Evolutionary conservation across 2,797 vertebrate genomes (phyloP), one percentile per base, ranked within the genome.

Genomic region (Lepus townsendii): DNA sequence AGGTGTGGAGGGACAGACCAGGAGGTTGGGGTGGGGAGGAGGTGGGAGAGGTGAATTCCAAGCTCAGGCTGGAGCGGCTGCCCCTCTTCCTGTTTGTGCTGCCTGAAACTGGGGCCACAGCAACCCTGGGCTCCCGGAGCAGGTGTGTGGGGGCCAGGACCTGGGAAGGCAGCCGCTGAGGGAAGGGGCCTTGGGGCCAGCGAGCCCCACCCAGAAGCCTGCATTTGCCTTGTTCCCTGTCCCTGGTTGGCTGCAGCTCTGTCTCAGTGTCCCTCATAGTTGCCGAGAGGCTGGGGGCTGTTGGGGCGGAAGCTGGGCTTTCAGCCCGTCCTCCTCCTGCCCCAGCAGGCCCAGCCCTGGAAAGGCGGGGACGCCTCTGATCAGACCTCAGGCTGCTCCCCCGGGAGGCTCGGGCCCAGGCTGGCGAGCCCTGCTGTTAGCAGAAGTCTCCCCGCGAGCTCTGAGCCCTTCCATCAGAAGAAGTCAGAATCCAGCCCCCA

Each of bases 151-250:
- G 20, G 9, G 27, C 30, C 80, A 57, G 76, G n/a, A 57, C 79
- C 93, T 72, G 52, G n/a, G n/a, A 89, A 83, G 63, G 54, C 76
- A 38, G 54, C 38, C 19, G 17, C 88, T 78, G 47, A 93, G 76
- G 80, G n/a, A 83, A 60, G 68, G 27, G 32, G 57, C 47, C 54
- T 57, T 52, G 14, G 42, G 68, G 75, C 54, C 68, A 9, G 1
- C 42, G 20, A 66, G 65, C 85, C 90, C 32, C 62, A n/a, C 80
- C 68, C 32, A 20, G 10, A 60, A 92, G n/a, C 13, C 14, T 35
- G 22, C 13, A 35, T 30, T 68, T 32, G 63, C 91, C 82, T 76
- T 7, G n/a, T 88, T 84, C 75, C 78, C 66, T 75, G 27, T 54
- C 54, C n/a, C 83, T 62, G 69, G 57, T 69, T 68, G 42, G 42